Base-by-base conservation (phyloP, 2,797 vertebrate genomes). In the Melanotaenia parkinsoni region DNA sequence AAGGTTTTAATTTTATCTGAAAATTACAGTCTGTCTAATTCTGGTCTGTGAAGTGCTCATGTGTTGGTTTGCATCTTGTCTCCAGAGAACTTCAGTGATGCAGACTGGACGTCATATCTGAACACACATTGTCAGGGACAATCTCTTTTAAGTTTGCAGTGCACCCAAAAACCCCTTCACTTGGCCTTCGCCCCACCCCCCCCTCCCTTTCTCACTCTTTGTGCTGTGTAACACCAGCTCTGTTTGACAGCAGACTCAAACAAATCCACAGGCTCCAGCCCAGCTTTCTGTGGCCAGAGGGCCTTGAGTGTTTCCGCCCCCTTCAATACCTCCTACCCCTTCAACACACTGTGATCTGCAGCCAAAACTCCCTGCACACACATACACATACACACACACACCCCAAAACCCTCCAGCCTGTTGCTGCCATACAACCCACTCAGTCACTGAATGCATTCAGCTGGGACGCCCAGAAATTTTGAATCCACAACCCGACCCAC, bases 191-290 rank as follows among this genome's bases (percentile, higher is more conserved):
- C 35, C 4, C 33, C 62, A 26, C 35, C 4, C 33, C 9, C 33
- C 9, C 58, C 28, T 45, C 68, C 74, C 61, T 10, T 37, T 58
- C 72, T 80, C 43, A 0, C 51, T 82, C 82, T 84, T 84, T 88
- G 84, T 87, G 84, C 89, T 61, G 85, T 71, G 63, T 72, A 85
- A 84, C 82, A 85, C 81, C 85, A 79, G 81, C 88, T 85, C 85
- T 88, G 87, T 90, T 90, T 91, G 88, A 92, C 90, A 89, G 90
- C 84, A 83, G 86, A 88, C 84, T 91, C 86, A 88, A 90, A 90
- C 86, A 89, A 89, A 90, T 87, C 91, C 87, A 86, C 85, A 88
- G 84, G 86, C 83, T 84, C 62, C 63, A 4, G 79, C 83, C 85
- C 80, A 78, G 87, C 79, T 80, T 61, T 85, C 82, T 84, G 87